Evolutionary conservation across 2,113 vertebrate genomes (phyloP), one percentile per base, ranked within the genome.

Genomic region (Embiotoca jacksoni): DNA sequence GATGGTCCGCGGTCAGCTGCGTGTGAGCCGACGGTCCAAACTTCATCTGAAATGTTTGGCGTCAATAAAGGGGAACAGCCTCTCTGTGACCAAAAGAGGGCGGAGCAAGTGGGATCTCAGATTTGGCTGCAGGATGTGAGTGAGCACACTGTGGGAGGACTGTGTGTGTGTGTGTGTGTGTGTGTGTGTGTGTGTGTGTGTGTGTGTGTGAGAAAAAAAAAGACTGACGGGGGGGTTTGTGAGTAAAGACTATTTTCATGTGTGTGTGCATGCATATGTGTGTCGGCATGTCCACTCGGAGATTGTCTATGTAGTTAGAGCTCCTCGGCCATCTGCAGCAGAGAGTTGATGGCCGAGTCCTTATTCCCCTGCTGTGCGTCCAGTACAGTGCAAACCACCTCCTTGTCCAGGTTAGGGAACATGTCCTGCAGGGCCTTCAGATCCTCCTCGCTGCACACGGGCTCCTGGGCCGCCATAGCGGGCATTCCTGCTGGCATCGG

Each of bases 301-400:
- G 54, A 23, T 6, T 36, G 44, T 32, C 2, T 73, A 6, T 73
- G 64, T 76, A 47, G 74, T 95, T 97, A 99, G 37, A 97, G 95
- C 83, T 98, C 98, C 85, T 99, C 98, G 0, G 95, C 95, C 94
- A 99, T 98, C 94, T 98, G 98, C 83, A 99, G 95, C 86, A 99
- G 93, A 3, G 97, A 98, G 93, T 99, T 99, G 92, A 99, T 95
- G 85, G 98, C 97, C 6, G 96, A 95, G 6, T 98, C 97, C 86
- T 96, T 96, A 93, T 96, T 96, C 1, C 98, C 98, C 39, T 96
- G 93, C 90, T 99, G 98, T 13, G 97, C 98, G 58, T 99, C 97
- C 75, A 99, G 92, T 82, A 99, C 98, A 0, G 97, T 97, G 82
- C 96, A 96, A 75, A 99, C 96, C 86, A 99, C 97, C 90, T 99